Evolutionary conservation across 1,140 invertebrate genomes (phyloP), one percentile per base, ranked within the genome.

Genomic region (Cyclina sinensis): DNA sequence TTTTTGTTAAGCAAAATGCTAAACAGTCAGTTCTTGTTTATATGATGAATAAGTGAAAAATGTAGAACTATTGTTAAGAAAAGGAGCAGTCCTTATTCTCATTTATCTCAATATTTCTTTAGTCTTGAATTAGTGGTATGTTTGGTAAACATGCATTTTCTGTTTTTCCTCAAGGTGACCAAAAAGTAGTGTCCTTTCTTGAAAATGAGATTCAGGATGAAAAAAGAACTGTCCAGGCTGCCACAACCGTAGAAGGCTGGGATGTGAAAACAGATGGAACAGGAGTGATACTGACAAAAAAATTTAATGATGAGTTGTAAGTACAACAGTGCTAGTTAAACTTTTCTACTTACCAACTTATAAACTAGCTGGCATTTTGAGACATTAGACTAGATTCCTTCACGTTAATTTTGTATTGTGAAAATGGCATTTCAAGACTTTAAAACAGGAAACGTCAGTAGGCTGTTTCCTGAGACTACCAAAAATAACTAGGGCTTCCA

Each of bases 261-360:
- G 32, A 79, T 16, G 30, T 65, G 0, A 62, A 76, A 46, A 70
- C 74, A 79, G 85, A 79, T 80, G 85, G 73, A 32, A 57, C 73
- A 39, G 85, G 73, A 27, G 83, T 86, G 9, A 59, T 86, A n/a
- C 51, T 76, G 16, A 59, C 46, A 43, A 76, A 74, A 46, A 27
- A 21, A 62, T 76, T 74, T 54, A 86, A 78, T 39, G 73, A 86
- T 62, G 83, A 86, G 32, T 62, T n/a, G 68, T 57, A 43, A 39
- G n/a, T n/a, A n/a, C n/a, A n/a, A n/a, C n/a, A n/a, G n/a, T n/a
- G n/a, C n/a, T n/a, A n/a, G n/a, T n/a, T n/a, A n/a, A n/a, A n/a
- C n/a, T n/a, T n/a, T n/a, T n/a, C n/a, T n/a, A n/a, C n/a, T n/a
- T n/a, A n/a, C n/a, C n/a, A n/a, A n/a, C n/a, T n/a, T n/a, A n/a